Base-by-base conservation (phyloP, 2,888 invertebrate species). In the Tricholauxania praeusta region DNA sequence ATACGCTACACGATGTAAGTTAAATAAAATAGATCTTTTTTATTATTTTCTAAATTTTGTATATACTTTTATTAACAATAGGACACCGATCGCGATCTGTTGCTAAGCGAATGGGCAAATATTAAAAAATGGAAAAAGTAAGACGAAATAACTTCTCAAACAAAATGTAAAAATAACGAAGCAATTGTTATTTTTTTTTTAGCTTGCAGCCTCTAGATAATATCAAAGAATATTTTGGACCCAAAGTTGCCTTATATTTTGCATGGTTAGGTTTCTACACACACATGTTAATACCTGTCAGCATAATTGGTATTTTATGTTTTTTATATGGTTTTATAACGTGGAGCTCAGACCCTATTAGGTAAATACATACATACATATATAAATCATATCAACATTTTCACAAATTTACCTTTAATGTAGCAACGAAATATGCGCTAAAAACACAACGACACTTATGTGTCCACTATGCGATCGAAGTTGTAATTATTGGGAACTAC, bases 251-350 rank as follows among this genome's bases (percentile, higher is more conserved):
- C 0, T 88, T 95, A 72, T 95, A 95, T 86, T 95, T 94, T 87
- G 92, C 94, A 15, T 95, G 95, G 95, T 88, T 95, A 63, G 95
- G 95, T 53, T 95, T 94, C 87, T 95, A 95, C 84, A 95, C 94
- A 0, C 92, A 92, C 83, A 94, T 94, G 93, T 87, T 95, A 72
- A 92, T 95, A 78, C 93, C 93, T 15, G 91, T 93, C 3, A 90
- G 93, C 71, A 85, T 93, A 69, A 88, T 92, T 69, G 94, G 94
- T 15, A 82, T 93, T 22, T 76, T 93, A 22, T 92, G 92, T 82
- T 91, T 93, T 78, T 78, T 92, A 5, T 92, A 90, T 80, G 91
- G 91, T 76, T 84, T 89, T 63, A 75, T 87, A 1, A 90, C 90
- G 32, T 83, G 90, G 80, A 82, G 83, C 57, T 81, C 83, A 12